Evolutionary conservation across 2,113 vertebrate species (phyloP).

Genomic region (Campylomormyrus numenius): DNA sequence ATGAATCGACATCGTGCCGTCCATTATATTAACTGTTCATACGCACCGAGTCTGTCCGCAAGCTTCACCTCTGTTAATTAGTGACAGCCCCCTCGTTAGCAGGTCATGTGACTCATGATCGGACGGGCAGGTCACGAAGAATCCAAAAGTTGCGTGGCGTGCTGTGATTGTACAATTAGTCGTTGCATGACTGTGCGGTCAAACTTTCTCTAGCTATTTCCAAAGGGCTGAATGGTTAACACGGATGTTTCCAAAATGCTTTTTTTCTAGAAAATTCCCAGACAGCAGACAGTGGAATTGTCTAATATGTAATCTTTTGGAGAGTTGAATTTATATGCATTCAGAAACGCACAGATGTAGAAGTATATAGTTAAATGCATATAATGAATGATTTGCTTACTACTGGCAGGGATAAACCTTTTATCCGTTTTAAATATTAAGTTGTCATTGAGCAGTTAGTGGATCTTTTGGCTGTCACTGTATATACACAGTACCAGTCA

Average conservation of each 20-base stretch:
- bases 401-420: background rate
- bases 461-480: background rate
- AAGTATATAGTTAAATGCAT: background rate
- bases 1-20: background rate
- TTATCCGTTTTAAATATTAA: background rate
- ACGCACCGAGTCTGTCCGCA: background rate
- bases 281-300: background rate
- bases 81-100: background rate
- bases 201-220: background rate
- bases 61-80: background rate
- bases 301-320: background rate
- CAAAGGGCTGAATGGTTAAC: background rate
- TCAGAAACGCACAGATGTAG: background rate
- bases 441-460: background rate
- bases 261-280: background rate
- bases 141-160: background rate
- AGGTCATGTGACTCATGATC: background rate
- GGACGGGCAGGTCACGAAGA: background rate
- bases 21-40: background rate
- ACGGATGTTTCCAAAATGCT: background rate
- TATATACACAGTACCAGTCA: background rate
- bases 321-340: background rate
- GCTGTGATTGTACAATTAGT: background rate
- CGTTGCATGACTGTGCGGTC: background rate
- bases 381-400: background rate